Percentiles rank a stretch among this genome's conserved stretches.
Evolutionary conservation across 2,888 invertebrate species (phyloP).

Genomic region (Chrysotoxum bicinctum): DNA sequence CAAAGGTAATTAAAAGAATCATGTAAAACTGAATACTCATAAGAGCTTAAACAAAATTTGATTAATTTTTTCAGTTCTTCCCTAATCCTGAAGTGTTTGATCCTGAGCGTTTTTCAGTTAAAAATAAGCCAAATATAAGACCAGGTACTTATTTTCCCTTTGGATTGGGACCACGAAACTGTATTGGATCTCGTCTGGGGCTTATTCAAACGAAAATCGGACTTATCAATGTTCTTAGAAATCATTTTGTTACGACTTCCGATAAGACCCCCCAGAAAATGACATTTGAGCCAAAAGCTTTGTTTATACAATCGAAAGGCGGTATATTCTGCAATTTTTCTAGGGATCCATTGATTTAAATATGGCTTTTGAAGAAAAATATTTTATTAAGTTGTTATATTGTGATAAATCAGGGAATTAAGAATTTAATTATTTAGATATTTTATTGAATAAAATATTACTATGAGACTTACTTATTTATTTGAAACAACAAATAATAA

Average conservation of each 20-base stretch:
- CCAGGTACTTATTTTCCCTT: slow-evolving; percentile 78
- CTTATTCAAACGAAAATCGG: slow-evolving; percentile 79
- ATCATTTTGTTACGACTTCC: slow-evolving; percentile 76
- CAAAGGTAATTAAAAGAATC: slow-evolving; percentile 74
- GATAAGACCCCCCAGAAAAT: slow-evolving; percentile 75
- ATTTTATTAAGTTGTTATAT: too few relatives aligned
- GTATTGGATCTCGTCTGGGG: slow-evolving; percentile 80
- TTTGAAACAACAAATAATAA: too few relatives aligned
- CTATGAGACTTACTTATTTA: too few relatives aligned
- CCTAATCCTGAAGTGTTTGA: slow-evolving; percentile 78
- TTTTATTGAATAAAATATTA: too few relatives aligned
- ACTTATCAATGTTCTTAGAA: slow-evolving; percentile 78
- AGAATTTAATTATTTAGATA: too few relatives aligned
- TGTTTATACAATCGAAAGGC: slow-evolving; percentile 76
- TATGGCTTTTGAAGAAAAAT: not conserved
- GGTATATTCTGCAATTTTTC: slow-evolving; percentile 77
- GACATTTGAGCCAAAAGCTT: slow-evolving; percentile 77
- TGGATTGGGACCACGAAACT: slow-evolving; percentile 79
- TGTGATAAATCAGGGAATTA: too few relatives aligned
- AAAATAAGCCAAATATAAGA: slow-evolving; percentile 75
- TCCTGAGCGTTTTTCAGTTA: slow-evolving; percentile 79
- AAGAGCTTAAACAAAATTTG: too few relatives aligned
- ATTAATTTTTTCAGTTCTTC: slow-evolving; percentile 76
- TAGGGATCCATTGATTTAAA: slow-evolving; percentile 74
- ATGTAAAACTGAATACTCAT: too few relatives aligned